Base-by-base conservation (phyloP, 2,113 vertebrate species). In the Oceanites oceanicus region DNA sequence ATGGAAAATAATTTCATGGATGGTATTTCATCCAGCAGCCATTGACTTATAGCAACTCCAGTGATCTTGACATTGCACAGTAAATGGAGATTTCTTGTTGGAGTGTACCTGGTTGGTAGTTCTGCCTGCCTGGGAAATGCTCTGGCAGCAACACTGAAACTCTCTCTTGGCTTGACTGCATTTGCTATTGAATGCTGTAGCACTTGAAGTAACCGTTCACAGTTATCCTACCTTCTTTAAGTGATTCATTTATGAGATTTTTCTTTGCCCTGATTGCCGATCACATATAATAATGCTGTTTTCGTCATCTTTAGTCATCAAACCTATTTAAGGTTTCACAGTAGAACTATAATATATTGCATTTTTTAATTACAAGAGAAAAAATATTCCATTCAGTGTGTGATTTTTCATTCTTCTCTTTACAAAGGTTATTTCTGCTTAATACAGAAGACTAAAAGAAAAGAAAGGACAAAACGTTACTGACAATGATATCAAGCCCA, bases 301-400 rank as follows among this genome's bases (percentile, higher is more conserved):
- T 88, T 90, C 91, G 44, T 70, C 25, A 77, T n/a, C 44, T 50
- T 52, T 61, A 87, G 61, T 89, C 61, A 92, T 66, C 55, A 93
- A 89, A 56, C 1, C 14, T 38, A 67, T 49, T 91, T 81, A 80
- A 84, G 18, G 16, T 87, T 92, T 91, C 61, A 61, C 50, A 59
- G 32, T 14, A 89, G 76, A 91, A 81, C 6, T 30, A 25, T 36
- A 81, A 74, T 23, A 53, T 36, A 59, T 22, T 53, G 29, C 11
- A 67, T 58, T 76, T 88, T 88, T 96, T 89, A 92, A 96, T 92
- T 94, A 86, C 47, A 92, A 66, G 21, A 62, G 15, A 68, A 76
- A 92, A 82, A 66, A 22, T 0, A 67, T 50, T 72, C 30, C 38
- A 21, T 44, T 96, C 50, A 77, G 10, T 38, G 18, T 80, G 42